A percentile compares a stretch with the other conserved stretches of the same genome.
Conservation (phyloP, 1,140 invertebrate species). For the Zaprionus capensis region DNA sequence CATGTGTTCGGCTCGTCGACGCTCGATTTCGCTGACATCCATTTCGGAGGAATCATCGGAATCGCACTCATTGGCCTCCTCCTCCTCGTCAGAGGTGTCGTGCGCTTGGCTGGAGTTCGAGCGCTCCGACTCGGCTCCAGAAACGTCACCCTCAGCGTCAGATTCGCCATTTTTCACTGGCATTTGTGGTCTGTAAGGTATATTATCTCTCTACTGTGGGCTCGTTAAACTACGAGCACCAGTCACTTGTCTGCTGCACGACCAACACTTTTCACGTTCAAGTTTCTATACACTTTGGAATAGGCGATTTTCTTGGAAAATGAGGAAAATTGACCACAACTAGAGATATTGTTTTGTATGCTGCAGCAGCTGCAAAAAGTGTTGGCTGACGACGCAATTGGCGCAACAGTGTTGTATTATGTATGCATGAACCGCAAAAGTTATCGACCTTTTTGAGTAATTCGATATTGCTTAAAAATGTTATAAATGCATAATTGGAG, state of each 20-base stretch:
- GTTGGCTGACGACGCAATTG: constrained; percentile 29
- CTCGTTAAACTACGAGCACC: background rate
- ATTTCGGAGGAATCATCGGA: constrained; percentile 94
- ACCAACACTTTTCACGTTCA: background rate
- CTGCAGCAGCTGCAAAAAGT: constrained; percentile 44
- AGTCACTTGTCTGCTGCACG: background rate
- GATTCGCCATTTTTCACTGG: constrained; percentile 87
- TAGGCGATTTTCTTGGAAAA: constrained; percentile 11
- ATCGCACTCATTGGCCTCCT: constrained; percentile 88
- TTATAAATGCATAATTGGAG: background rate
- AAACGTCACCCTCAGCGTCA: constrained; percentile 86
- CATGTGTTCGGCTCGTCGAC: constrained; percentile 91
- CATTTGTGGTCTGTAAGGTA: constrained; percentile 55
- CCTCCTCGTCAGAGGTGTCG: constrained; percentile 88
- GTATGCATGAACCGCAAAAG: background rate
- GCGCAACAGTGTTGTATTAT: constrained; percentile 16
- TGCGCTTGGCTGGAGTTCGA: constrained; percentile 87
- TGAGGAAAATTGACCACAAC: background rate
- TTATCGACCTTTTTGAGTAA: constrained; percentile 2
- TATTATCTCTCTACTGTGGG: background rate
- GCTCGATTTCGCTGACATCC: constrained; percentile 96
- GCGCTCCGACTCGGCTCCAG: constrained; percentile 87
- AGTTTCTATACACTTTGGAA: background rate
- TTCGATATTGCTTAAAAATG: background rate
- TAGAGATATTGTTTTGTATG: constrained; percentile 34